A percentile compares a stretch with the other conserved stretches of the same genome.
phyloP scores from a whole-genome alignment of 30 jellyfish, hydroid and myxozoan genomes.

The Turritopsis dohrnii region DNA sequence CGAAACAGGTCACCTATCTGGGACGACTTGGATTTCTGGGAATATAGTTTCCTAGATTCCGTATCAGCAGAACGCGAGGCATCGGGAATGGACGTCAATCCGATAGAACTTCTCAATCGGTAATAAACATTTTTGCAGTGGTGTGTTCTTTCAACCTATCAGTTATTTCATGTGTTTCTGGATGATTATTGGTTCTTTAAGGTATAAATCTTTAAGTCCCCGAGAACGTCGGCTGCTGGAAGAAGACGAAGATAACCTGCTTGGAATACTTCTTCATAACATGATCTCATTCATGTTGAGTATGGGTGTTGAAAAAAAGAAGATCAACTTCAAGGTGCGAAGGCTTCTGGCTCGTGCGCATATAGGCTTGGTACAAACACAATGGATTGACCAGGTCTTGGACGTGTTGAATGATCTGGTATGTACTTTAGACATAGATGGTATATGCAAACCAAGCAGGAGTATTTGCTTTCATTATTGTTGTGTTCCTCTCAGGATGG shows the following conservation, averaged over 20 bases:
- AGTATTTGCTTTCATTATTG: no score
- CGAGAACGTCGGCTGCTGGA: constrained; percentile 62
- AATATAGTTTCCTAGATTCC: constrained; percentile 67
- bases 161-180: not conserved
- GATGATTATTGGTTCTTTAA: not conserved
- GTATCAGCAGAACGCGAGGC: constrained; percentile 93
- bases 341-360: constrained; percentile 78
- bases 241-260: constrained; percentile 80
- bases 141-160: not conserved
- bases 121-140: not conserved
- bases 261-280: constrained; percentile 60
- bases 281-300: constrained; percentile 73
- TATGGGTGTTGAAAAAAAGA: constrained; percentile 57
- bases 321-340: constrained; percentile 53
- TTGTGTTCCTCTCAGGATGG: constrained; percentile 62
- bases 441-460: no score
- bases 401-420: constrained; percentile 67
- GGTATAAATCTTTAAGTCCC: constrained; percentile 61
- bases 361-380: constrained; percentile 70
- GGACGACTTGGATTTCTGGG: constrained; percentile 94
- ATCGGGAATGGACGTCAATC: constrained; percentile 78
- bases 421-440: no score
- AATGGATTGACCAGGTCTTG: constrained; percentile 53
- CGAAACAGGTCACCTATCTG: constrained; percentile 53
- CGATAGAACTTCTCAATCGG: constrained; percentile 71